phyloP scores from a whole-genome alignment of 2,113 vertebrate species.

The Motacilla tschutschensis region DNA sequence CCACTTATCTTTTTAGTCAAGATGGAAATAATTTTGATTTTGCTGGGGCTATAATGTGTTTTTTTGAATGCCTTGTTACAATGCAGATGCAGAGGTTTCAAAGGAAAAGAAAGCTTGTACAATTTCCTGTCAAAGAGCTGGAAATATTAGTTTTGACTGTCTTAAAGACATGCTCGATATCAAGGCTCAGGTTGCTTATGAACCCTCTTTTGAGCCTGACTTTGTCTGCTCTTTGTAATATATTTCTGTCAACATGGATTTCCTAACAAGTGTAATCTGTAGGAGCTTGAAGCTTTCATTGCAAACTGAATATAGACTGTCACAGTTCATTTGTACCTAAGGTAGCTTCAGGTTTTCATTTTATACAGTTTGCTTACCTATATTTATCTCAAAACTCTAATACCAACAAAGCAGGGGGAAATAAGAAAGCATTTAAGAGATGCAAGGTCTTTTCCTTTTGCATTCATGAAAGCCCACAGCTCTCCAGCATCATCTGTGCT shows the following conservation, averaged over 20 bases:
- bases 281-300: slow-evolving; percentile 4
- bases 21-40: not conserved
- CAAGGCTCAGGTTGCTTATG: slow-evolving; percentile 1
- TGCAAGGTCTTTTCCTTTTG: not conserved
- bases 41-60: not conserved
- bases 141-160: slow-evolving; percentile 16
- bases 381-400: not conserved
- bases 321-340: slow-evolving; percentile 4
- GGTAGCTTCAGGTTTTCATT: slow-evolving; percentile 1
- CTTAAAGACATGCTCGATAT: not conserved
- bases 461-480: not conserved
- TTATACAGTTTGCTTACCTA: not conserved
- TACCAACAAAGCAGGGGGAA: not conserved
- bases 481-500: not conserved
- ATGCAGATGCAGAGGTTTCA: not conserved
- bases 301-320: not conserved
- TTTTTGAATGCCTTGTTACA: not conserved
- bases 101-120: not conserved
- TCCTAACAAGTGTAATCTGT: slow-evolving; percentile 2
- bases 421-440: not conserved
- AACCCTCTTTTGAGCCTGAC: not conserved
- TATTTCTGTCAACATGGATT: slow-evolving; percentile 14
- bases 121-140: not conserved
- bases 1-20: not conserved
- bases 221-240: slow-evolving; percentile 14